Conservation (phyloP, 2,113 vertebrate genomes). For the Hippopotamus amphibius region DNA sequence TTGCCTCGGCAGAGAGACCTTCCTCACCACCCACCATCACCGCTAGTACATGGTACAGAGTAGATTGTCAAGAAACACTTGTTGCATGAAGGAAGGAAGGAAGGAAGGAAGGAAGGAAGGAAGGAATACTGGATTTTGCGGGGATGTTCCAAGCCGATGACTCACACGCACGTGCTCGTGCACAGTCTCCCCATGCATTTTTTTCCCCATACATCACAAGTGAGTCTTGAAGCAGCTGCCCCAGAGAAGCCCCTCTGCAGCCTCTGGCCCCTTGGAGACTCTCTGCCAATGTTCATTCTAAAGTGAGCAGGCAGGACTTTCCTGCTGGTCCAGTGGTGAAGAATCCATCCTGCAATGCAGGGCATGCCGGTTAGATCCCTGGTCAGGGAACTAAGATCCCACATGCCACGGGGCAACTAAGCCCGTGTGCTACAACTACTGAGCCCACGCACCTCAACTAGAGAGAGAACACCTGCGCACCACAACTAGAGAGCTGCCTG, state of each 20-base stretch:
- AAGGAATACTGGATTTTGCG: neutral
- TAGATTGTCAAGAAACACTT: neutral
- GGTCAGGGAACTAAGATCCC: neutral
- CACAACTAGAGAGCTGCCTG: too few relatives aligned
- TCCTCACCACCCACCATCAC: neutral
- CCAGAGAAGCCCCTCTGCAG: neutral
- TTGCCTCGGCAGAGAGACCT: neutral
- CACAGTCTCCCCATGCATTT: rapidly evolving
- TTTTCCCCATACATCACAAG: neutral
- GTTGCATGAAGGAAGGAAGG: rapidly evolving
- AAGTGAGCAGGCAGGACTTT: neutral
- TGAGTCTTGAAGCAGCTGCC: neutral
- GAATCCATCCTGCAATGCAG: neutral
- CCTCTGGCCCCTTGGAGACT: rapidly evolving
- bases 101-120: neutral
- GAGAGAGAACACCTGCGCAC: too few relatives aligned
- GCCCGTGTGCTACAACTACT: too few relatives aligned
- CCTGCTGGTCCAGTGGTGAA: neutral
- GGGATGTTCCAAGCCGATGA: neutral
- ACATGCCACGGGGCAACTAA: too few relatives aligned
- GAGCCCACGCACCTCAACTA: too few relatives aligned
- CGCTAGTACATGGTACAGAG: rapidly evolving
- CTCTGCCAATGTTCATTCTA: neutral
- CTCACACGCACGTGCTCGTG: rapidly evolving
- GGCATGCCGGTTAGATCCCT: neutral